A percentile compares a stretch with the other conserved stretches of the same genome.
Conservation (phyloP, 92 coral and sea anemone species). For the Umimayanthus kanabou region DNA sequence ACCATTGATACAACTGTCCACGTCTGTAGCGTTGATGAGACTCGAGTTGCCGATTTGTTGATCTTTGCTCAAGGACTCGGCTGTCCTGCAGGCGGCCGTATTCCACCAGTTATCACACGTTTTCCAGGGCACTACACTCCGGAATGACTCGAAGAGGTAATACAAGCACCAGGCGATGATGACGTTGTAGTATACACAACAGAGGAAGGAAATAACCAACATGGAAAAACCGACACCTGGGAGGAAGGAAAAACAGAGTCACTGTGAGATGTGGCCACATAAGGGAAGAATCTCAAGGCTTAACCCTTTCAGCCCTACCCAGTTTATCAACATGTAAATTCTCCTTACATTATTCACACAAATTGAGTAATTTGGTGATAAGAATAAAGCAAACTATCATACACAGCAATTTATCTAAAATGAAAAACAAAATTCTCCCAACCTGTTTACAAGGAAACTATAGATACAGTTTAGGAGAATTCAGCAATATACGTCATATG, state of each 20-base stretch:
- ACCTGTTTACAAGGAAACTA: too few species aligned
- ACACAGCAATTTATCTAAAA: too few species aligned
- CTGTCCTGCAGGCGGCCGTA: constrained; percentile 72
- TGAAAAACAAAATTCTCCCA: too few species aligned
- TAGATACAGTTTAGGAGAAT: too few species aligned
- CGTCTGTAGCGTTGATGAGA: constrained; percentile 21
- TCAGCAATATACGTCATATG: too few species aligned
- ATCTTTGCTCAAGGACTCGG: constrained; percentile 27
- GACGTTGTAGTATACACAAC: constrained; percentile 95
- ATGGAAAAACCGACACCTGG: constrained; percentile 97
- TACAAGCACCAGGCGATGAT: constrained; percentile 98
- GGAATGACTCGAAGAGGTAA: constrained; percentile 93
- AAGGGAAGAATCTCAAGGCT: too few species aligned
- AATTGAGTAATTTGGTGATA: too few species aligned
- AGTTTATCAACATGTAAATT: too few species aligned
- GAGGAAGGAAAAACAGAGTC: background rate
- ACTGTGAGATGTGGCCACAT: background rate
- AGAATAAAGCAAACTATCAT: too few species aligned
- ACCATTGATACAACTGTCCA: constrained; percentile 59
- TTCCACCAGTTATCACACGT: constrained; percentile 92
- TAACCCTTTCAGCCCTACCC: too few species aligned
- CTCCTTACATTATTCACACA: too few species aligned
- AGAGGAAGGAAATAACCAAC: constrained; percentile 93
- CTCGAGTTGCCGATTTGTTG: background rate
- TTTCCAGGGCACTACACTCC: constrained; percentile 91